Evolutionary conservation across 2,888 invertebrate species (phyloP).

Genomic region (Diadegma fenestrale): DNA sequence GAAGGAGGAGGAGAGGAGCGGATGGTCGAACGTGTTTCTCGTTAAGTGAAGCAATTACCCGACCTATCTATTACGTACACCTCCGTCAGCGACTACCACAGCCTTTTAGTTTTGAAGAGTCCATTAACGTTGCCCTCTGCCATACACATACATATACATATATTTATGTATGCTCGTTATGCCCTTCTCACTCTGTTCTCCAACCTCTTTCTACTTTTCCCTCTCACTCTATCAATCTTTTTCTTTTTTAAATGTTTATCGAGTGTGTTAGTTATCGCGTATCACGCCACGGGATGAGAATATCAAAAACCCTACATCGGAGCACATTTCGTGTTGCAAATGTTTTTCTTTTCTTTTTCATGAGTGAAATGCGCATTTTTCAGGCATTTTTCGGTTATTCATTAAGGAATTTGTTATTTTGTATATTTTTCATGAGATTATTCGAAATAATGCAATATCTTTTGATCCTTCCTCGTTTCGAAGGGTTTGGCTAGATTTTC

Average conservation of each 20-base stretch:
- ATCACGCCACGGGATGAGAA: constrained; percentile 3
- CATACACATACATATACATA: background rate
- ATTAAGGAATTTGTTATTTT: background rate
- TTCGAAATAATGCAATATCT: background rate
- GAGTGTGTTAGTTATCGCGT: constrained; percentile 49
- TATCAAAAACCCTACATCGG: constrained; percentile 9
- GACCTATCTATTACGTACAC: constrained; percentile 83
- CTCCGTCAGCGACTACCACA: constrained; percentile 82
- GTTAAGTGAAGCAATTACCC: constrained; percentile 84
- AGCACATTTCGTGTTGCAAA: constrained; percentile 7
- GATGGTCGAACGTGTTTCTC: constrained; percentile 81
- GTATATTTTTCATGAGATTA: background rate
- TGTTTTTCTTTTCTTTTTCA: background rate
- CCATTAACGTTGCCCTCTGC: constrained; percentile 70
- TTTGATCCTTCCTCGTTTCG: background rate
- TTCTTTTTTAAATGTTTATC: constrained; percentile 43
- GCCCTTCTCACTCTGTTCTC: constrained; percentile 39
- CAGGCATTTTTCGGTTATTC: background rate
- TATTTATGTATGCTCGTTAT: constrained; percentile 1
- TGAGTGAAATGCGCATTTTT: background rate
- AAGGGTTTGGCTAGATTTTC: background rate
- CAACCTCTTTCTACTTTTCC: constrained; percentile 36
- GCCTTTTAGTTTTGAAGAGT: constrained; percentile 83
- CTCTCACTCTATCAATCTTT: background rate
- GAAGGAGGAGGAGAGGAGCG: constrained; percentile 27